Conservation (phyloP, 2,113 vertebrate species). For the Notechis scutatus region DNA sequence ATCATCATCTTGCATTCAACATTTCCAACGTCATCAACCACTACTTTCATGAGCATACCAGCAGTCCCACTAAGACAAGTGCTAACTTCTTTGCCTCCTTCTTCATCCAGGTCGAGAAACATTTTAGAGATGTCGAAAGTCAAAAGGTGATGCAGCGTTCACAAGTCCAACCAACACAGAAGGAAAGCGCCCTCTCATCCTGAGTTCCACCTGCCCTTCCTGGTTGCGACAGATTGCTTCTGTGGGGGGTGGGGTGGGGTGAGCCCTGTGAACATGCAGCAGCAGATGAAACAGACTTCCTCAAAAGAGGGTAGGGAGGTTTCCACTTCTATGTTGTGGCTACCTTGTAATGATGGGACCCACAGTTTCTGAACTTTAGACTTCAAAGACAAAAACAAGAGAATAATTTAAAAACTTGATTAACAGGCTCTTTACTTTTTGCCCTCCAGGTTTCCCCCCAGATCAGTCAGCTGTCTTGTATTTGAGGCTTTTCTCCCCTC, state of each 20-base stretch:
- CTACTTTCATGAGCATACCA: neutral
- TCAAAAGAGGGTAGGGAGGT: conserved; percentile 52
- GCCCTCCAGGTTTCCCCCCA: conserved; percentile 60
- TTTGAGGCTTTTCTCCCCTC: conserved; percentile 44
- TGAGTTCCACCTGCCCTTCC: conserved; percentile 79
- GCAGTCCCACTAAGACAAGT: neutral
- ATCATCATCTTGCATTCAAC: neutral
- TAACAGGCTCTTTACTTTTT: conserved; percentile 66
- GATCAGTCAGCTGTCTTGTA: conserved; percentile 66
- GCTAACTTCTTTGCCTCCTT: neutral
- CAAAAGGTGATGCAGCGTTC: conserved; percentile 96
- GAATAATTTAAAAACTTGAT: conserved; percentile 76
- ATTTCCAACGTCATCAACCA: neutral
- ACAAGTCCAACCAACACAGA: conserved; percentile 99
- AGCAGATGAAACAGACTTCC: conserved; percentile 49
- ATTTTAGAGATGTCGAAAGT: conserved; percentile 98
- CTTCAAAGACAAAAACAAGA: conserved; percentile 65
- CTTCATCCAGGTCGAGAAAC: conserved; percentile 92
- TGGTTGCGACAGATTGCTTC: conserved; percentile 41
- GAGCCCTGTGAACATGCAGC: conserved; percentile 57
- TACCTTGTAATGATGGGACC: conserved; percentile 56
- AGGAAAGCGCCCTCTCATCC: conserved; percentile 97
- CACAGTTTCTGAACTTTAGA: conserved; percentile 68
- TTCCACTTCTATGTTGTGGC: conserved; percentile 56
- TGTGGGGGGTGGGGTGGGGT: conserved; percentile 53